Base-by-base conservation (phyloP, 2,888 invertebrate species). In the Bruchidius siliquastri region DNA sequence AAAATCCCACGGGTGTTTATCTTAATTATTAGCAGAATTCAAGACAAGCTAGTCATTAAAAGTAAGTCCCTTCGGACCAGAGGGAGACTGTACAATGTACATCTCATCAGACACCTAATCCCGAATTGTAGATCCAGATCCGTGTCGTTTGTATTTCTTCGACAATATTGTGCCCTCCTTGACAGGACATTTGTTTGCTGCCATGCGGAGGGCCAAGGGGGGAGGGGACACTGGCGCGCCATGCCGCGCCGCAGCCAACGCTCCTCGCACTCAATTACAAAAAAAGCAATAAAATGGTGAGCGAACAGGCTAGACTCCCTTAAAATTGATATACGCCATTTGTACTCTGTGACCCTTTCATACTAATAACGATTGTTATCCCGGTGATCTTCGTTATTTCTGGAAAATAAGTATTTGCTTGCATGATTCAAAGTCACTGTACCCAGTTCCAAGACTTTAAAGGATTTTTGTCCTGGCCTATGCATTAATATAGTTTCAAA, bases 21-120 rank as follows among this genome's bases (percentile, higher is more conserved):
- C 86, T 86, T 86, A 86, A 86, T 86, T 86, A 86, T 86, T 85
- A 84, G 83, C 83, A 81, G 80, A 82, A 83, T 82, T 81, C 82
- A 84, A 85, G 86, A 86, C 86, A 86, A 85, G 85, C 84, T 84
- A 85, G 84, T 86, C 85, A 86, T 86, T 86, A 86, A 85, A 85
- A 85, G 83, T 80, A 81, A 82, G 82, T 86, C 86, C 86, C 85
- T 78, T 76, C 79, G 85, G 86, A 83, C 83, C 75, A 8, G 49
- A 49, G 49, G 49, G 49, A 49, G 49, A 49, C 49, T 49, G 49
- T 49, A 49, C 49, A 18, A 49, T 13, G 49, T 84, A 85, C 85
- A 85, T 85, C 85, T 85, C 83, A 85, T 85, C 85, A 85, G 82
- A 82, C 83, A 84, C 82, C 84, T 84, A 85, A 86, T 86, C 85